Evolutionary conservation across 2,797 vertebrate species (phyloP), one percentile per base, ranked within the genome.

Genomic region (Anolis apletophallus): DNA sequence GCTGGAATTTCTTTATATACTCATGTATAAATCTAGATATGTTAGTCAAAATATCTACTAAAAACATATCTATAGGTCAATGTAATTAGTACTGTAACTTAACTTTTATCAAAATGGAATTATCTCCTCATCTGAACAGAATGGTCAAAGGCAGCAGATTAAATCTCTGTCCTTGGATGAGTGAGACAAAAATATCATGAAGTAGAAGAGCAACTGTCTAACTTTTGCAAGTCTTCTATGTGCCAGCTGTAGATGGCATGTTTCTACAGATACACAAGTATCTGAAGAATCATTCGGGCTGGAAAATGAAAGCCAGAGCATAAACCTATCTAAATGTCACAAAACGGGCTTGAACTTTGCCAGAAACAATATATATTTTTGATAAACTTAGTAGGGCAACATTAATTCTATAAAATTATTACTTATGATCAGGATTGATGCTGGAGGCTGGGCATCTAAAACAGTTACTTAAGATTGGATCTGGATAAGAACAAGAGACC

Each of bases 181-280:
- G 13, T 46, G 13, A 3, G 36, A 8, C 19, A 32, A 2, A 29
- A 1, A 40, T 32, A 40, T n/a, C 19, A 71, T 32, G 32, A 71
- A 72, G 9, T 17, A 23, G 71, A 69, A 26, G 19, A 23, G 5
- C 3, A 72, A 12, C 88, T 87, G 90, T 57, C 68, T 95, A 88
- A 91, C 89, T 92, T 92, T 14, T 87, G 85, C 81, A 75, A 82
- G 89, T 93, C 89, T 95, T 84, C 79, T 84, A 87, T 90, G 79
- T 50, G 90, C 81, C 61, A 6, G 54, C 6, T 23, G 14, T 40
- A 74, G 40, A 74, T 74, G 9, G 26, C 3, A 84, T 61, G 29
- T 7, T 54, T n/a, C n/a, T 21, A 54, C 29, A 34, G 29, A 29
- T 21, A 85, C 21, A 85, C 17, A 72, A 46, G 69, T 8, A 55